A percentile compares a stretch with the other conserved stretches of the same genome.
These are phyloP conservation scores for Pseudoatta argentina DNA, from an alignment of 1,140 invertebrate species.

Conservation along the genomic window DNA sequence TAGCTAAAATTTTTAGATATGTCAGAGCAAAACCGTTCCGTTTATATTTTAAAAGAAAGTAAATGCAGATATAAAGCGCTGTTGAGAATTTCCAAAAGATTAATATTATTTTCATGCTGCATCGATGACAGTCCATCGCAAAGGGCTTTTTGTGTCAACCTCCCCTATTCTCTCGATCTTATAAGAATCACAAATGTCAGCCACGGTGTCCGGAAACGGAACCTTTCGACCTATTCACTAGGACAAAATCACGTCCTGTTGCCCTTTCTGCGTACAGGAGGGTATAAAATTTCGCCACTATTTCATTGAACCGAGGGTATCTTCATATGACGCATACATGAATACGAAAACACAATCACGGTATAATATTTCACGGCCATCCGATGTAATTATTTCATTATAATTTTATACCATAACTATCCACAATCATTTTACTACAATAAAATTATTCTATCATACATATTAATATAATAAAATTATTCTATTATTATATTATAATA, in stretches of 20 bases:
- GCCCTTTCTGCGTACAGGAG: conserved; percentile 13
- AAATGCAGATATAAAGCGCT: not conserved
- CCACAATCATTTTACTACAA: not conserved
- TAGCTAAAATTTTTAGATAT: too few relatives aligned
- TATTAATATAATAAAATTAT: too few relatives aligned
- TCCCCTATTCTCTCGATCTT: not conserved
- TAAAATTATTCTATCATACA: not conserved
- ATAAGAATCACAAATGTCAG: conserved; percentile 64
- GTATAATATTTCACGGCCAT: not conserved
- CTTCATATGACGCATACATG: conserved; percentile 43
- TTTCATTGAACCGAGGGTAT: conserved; percentile 36
- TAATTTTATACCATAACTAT: not conserved
- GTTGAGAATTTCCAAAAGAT: not conserved
- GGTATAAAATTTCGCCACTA: conserved; percentile 20
- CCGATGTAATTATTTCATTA: conserved; percentile 39
- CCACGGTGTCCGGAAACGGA: conserved; percentile 69
- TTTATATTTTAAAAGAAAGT: not conserved
- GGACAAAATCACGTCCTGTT: conserved; percentile 64
- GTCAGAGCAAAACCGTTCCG: too few relatives aligned
- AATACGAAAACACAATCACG: conserved; percentile 20
- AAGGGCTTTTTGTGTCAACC: not conserved
- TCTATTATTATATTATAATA: too few relatives aligned
- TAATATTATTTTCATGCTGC: not conserved
- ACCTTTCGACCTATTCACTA: conserved; percentile 58
- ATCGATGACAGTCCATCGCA: not conserved